Percentiles rank a stretch among this genome's conserved stretches.
Conservation (phyloP, 2,113 vertebrate genomes). For the Ammodytes dubius region DNA sequence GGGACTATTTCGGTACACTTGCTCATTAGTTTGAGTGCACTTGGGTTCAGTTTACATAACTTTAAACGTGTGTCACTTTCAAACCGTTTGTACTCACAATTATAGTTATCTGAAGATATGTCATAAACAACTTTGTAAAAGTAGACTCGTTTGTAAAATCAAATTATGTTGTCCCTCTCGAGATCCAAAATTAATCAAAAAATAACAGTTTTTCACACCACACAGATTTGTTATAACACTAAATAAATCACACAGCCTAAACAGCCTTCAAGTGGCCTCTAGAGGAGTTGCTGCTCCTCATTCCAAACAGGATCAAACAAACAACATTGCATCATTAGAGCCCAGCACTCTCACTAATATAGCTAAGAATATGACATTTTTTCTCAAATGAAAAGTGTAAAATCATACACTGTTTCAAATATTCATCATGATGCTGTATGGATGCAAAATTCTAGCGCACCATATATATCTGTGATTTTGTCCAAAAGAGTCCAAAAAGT, state of each 20-base stretch:
- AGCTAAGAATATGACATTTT: not conserved
- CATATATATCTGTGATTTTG: not conserved
- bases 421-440: not conserved
- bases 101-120: not conserved
- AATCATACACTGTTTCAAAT: not conserved
- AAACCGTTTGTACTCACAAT: not conserved
- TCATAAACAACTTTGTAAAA: not conserved
- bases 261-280: not conserved
- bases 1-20: not conserved
- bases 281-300: not conserved
- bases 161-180: not conserved
- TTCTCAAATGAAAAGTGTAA: not conserved
- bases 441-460: not conserved
- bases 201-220: not conserved
- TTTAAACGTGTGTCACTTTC: not conserved
- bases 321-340: not conserved
- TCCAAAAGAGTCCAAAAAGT: slow-evolving; percentile 26
- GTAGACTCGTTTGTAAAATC: not conserved
- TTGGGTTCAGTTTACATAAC: not conserved
- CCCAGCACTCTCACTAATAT: not conserved
- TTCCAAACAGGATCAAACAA: not conserved
- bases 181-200: not conserved
- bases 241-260: not conserved
- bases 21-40: slow-evolving; percentile 4
- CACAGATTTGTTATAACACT: not conserved